These are phyloP conservation scores for Cantharis flavilabris DNA, from an alignment of 2,888 invertebrate species.

Conservation along the genomic window DNA sequence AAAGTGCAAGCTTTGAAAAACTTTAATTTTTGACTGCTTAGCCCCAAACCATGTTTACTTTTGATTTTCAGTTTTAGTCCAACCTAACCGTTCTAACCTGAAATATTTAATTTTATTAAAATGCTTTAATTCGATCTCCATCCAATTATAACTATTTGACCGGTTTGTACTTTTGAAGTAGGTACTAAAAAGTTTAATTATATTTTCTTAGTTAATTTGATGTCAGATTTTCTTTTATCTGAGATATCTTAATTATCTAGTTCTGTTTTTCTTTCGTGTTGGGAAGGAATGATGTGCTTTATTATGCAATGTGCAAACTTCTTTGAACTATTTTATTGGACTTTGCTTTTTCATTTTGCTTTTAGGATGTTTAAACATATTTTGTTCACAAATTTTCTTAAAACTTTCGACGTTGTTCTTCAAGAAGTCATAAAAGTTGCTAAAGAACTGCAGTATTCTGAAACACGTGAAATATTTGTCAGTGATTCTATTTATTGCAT, in stretches of 20 bases:
- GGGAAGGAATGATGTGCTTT: background rate
- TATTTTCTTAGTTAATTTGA: background rate
- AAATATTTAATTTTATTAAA: background rate
- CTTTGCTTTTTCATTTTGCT: background rate
- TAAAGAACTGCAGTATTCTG: background rate
- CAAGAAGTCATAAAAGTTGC: background rate
- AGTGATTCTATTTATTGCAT: background rate
- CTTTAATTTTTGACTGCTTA: constrained; percentile 12
- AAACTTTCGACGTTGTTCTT: background rate
- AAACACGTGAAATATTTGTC: background rate
- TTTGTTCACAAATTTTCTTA: background rate
- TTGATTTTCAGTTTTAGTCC: background rate
- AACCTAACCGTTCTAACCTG: background rate
- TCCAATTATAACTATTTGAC: background rate
- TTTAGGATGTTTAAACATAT: background rate
- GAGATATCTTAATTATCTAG: background rate
- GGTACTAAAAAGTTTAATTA: background rate
- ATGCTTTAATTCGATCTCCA: background rate
- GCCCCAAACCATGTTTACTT: background rate
- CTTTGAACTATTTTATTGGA: background rate
- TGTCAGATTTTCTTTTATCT: background rate
- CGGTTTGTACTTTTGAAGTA: background rate
- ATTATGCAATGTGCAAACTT: background rate
- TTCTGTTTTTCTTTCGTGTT: background rate
- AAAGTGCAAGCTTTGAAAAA: constrained; percentile 29